Conservation (phyloP, 2,113 vertebrate genomes). For the Pelmatolapia mariae region DNA sequence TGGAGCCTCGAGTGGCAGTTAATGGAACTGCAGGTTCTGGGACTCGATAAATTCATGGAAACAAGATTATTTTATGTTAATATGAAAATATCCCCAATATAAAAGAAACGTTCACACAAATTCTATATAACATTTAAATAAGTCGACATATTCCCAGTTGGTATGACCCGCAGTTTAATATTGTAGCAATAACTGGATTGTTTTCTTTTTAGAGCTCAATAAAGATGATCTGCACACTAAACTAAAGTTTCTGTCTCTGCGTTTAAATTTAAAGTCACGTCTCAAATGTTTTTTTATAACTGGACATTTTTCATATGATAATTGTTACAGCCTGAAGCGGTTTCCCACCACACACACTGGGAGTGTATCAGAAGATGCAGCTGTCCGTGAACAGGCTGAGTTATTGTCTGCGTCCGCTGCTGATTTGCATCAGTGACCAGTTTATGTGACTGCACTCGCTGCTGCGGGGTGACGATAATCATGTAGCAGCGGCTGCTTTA, state of each 20-base stretch:
- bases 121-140: background rate
- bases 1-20: background rate
- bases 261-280: fast-evolving
- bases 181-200: fast-evolving
- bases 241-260: background rate
- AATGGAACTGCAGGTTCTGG: background rate
- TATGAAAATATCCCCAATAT: background rate
- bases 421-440: background rate
- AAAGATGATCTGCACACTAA: background rate
- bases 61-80: background rate
- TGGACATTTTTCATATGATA: background rate
- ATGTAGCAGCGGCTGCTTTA: background rate
- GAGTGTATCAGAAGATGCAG: background rate
- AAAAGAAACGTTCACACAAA: fast-evolving
- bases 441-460: background rate
- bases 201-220: background rate
- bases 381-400: background rate
- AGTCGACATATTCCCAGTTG: fast-evolving
- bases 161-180: background rate
- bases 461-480: background rate
- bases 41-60: background rate
- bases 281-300: background rate
- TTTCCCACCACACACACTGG: background rate
- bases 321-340: background rate
- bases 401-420: background rate